Evolutionary conservation across 2,888 invertebrate genomes (phyloP).

Genomic region (Phaonia tiefii): DNA sequence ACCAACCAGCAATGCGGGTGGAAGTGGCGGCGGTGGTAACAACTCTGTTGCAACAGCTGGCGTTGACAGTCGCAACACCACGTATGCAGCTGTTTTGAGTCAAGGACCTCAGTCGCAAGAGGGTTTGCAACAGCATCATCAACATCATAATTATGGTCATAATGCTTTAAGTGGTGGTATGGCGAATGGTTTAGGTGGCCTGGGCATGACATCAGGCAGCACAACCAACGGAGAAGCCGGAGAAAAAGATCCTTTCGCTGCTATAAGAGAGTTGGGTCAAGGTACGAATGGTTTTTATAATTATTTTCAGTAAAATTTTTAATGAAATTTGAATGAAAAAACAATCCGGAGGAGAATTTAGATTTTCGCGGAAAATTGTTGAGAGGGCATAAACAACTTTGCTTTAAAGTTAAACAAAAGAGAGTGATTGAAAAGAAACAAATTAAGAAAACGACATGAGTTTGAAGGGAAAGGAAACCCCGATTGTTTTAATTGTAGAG

Average conservation of each 20-base stretch:
- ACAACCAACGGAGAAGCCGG: slow-evolving; percentile 67
- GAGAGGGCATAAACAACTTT: slow-evolving; percentile 34
- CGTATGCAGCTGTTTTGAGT: slow-evolving; percentile 80
- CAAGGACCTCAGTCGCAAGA: slow-evolving; percentile 75
- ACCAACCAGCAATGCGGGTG: slow-evolving; percentile 57
- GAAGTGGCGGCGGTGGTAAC: slow-evolving; percentile 61
- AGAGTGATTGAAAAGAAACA: slow-evolving; percentile 34
- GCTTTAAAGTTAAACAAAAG: slow-evolving; percentile 36
- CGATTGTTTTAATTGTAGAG: slow-evolving; percentile 13
- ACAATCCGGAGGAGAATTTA: slow-evolving; percentile 24
- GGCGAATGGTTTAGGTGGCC: slow-evolving; percentile 50
- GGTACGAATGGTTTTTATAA: slow-evolving; percentile 82
- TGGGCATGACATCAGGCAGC: slow-evolving; percentile 50
- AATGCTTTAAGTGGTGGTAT: slow-evolving; percentile 58
- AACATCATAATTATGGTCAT: slow-evolving; percentile 65
- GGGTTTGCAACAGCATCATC: slow-evolving; percentile 63
- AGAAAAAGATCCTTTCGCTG: slow-evolving; percentile 81
- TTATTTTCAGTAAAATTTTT: slow-evolving; percentile 81
- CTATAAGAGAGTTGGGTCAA: slow-evolving; percentile 81
- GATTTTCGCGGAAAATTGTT: slow-evolving; percentile 18
- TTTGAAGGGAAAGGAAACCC: not conserved
- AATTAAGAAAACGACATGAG: slow-evolving; percentile 38
- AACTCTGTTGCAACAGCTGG: slow-evolving; percentile 37
- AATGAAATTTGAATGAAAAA: slow-evolving; percentile 46
- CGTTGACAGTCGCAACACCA: slow-evolving; percentile 74